Evolutionary conservation across 2,888 invertebrate genomes (phyloP).

Genomic region (Spatulosminthurus flaviceps): DNA sequence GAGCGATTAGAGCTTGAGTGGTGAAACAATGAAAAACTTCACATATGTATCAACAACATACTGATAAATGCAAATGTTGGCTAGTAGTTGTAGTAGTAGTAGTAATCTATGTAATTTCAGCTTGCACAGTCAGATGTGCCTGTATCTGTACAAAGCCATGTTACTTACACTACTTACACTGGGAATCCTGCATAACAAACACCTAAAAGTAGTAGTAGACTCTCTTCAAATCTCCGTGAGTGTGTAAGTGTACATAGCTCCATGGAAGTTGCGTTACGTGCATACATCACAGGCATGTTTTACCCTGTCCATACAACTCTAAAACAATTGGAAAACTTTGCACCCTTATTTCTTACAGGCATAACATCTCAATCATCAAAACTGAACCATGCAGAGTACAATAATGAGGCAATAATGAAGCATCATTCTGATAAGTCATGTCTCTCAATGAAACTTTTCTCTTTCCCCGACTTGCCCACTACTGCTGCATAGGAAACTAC

Average conservation of each 20-base stretch:
- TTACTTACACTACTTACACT: not conserved
- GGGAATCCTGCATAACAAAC: not conserved
- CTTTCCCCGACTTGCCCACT: not conserved
- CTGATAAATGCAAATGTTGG: too few species aligned
- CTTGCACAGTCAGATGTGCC: too few species aligned
- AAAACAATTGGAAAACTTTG: slow-evolving; percentile 34
- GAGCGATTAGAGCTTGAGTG: slow-evolving; percentile 29
- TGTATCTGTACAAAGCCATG: not conserved
- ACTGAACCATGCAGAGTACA: slow-evolving; percentile 44
- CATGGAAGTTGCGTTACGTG: too few species aligned
- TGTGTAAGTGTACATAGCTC: too few species aligned
- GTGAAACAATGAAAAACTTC: slow-evolving; percentile 43
- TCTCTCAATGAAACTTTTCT: slow-evolving; percentile 27
- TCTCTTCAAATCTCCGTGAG: not conserved
- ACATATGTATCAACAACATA: not conserved
- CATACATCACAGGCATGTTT: not conserved
- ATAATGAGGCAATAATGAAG: slow-evolving; percentile 52
- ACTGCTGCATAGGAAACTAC: too few species aligned
- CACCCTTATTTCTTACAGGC: slow-evolving; percentile 37
- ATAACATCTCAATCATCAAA: slow-evolving; percentile 49
- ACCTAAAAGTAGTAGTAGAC: not conserved
- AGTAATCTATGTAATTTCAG: too few species aligned
- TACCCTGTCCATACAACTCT: slow-evolving; percentile 14
- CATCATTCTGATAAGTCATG: slow-evolving; percentile 48
- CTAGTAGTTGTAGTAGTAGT: too few species aligned